These are phyloP conservation scores for Dipodomys stephensi DNA, from an alignment of 2,113 vertebrate genomes.

Conservation along the genomic window DNA sequence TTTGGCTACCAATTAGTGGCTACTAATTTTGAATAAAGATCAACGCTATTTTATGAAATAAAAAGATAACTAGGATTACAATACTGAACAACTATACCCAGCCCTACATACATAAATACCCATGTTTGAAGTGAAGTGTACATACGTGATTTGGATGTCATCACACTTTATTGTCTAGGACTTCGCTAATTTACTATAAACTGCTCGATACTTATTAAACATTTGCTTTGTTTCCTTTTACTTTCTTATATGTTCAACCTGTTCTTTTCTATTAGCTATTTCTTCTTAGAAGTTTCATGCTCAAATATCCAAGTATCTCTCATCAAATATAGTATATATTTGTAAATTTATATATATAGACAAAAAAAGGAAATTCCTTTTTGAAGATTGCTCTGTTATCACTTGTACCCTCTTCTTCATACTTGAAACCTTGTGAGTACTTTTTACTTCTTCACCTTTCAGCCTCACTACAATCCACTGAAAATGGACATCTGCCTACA, in stretches of 20 bases:
- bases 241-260: background rate
- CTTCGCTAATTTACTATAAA: background rate
- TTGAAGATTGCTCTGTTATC: background rate
- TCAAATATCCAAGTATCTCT: background rate
- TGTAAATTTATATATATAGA: too few relatives aligned
- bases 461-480: background rate
- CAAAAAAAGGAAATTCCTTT: background rate
- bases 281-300: background rate
- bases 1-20: background rate
- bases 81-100: too few relatives aligned
- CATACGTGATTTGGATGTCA: background rate
- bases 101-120: background rate
- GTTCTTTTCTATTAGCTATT: background rate
- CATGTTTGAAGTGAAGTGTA: background rate
- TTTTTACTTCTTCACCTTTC: background rate
- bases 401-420: background rate
- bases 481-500: slow-evolving; percentile 14
- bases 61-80: background rate
- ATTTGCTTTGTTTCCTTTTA: background rate
- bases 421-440: too few relatives aligned
- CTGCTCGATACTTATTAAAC: background rate
- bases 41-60: background rate
- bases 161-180: background rate
- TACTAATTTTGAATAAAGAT: background rate
- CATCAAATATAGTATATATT: background rate